phyloP scores from a whole-genome alignment of 2,113 vertebrate species.

The Notarius quadriscutis region DNA sequence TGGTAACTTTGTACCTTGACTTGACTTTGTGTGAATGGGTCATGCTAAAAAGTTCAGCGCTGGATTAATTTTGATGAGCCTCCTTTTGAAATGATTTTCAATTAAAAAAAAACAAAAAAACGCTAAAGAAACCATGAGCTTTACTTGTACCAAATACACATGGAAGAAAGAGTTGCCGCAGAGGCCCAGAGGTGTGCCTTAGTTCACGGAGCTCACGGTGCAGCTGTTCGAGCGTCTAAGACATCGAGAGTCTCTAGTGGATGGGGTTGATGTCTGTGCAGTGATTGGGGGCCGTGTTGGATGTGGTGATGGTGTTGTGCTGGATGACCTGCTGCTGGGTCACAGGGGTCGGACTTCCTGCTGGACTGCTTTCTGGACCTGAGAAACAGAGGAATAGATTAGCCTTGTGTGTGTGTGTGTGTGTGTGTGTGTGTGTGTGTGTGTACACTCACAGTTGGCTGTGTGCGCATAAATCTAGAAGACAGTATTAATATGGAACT shows the following conservation, averaged over 20 bases:
- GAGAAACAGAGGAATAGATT: conserved; percentile 43
- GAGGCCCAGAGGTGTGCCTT: conserved; percentile 42
- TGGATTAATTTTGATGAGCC: conserved; percentile 80
- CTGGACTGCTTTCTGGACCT: conserved; percentile 98
- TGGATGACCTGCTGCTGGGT: conserved; percentile 98
- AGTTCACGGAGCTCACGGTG: conserved; percentile 34
- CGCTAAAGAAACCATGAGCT: conserved; percentile 10
- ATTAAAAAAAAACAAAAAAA: conserved; percentile 28
- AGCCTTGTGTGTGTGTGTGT: not conserved
- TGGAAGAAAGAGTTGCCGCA: conserved; percentile 37
- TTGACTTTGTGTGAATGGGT: conserved; percentile 7
- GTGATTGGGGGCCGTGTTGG: conserved; percentile 90
- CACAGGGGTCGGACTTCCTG: conserved; percentile 84
- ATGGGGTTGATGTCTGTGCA: conserved; percentile 97
- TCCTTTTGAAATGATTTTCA: conserved; percentile 81
- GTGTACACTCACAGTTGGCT: not conserved
- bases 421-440: not conserved
- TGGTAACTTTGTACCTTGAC: conserved; percentile 9
- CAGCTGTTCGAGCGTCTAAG: conserved; percentile 40
- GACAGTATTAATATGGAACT: not conserved
- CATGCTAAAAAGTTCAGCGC: conserved; percentile 1
- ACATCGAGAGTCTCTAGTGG: conserved; percentile 79
- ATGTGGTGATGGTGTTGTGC: conserved; percentile 98
- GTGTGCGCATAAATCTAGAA: not conserved
- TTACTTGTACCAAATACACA: conserved; percentile 37